Evolutionary conservation across 2,888 invertebrate genomes (phyloP).

Genomic region (Priapulus caudatus): DNA sequence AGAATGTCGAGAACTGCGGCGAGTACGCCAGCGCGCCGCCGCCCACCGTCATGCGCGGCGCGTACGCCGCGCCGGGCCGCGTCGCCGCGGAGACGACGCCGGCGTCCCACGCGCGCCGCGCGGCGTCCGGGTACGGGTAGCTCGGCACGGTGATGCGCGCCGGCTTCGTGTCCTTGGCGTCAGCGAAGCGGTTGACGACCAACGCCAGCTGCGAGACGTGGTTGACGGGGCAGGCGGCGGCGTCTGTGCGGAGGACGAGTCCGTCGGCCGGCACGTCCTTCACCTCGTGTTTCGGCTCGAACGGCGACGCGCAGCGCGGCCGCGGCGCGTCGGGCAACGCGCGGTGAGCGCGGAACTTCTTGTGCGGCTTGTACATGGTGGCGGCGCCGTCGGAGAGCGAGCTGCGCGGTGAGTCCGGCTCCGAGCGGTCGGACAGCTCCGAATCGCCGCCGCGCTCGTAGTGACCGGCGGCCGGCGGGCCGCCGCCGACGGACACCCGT

Average conservation of each 20-base stretch:
- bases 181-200: neutral
- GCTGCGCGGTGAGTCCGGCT: conserved; percentile 85
- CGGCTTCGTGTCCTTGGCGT: neutral
- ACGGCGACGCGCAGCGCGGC: neutral
- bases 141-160: neutral
- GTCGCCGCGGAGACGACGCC: neutral
- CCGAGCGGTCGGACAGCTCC: conserved; percentile 83
- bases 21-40: no score
- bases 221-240: no score
- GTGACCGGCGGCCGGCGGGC: conserved; percentile 40
- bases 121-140: neutral
- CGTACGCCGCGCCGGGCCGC: neutral
- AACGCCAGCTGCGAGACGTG: neutral
- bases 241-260: neutral
- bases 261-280: neutral
- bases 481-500: no score
- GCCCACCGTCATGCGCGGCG: neutral
- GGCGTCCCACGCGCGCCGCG: neutral
- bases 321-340: conserved; percentile 10
- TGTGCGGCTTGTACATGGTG: conserved; percentile 75
- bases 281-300: neutral
- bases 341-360: conserved; percentile 61
- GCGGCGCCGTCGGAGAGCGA: conserved; percentile 69
- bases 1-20: no score
- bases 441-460: conserved; percentile 63